Base-by-base conservation (phyloP, 2,113 vertebrate species). In the Limnothrissa miodon region DNA sequence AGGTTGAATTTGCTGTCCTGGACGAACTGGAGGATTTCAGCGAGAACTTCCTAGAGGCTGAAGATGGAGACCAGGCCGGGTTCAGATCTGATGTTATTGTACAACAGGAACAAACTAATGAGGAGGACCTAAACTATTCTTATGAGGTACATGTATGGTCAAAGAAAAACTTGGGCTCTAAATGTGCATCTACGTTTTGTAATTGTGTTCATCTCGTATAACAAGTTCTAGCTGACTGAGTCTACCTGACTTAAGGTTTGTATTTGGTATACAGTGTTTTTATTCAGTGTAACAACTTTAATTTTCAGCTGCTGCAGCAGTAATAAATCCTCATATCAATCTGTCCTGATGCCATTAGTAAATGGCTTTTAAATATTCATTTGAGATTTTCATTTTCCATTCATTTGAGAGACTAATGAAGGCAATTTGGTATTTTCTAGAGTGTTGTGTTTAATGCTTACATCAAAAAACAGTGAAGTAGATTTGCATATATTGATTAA, bases 1-100 rank as follows among this genome's bases (percentile, higher is more conserved):
- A 97, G 95, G 98, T 99, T 90, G 98, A 99, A 89, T 99, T 97
- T 86, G 98, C 98, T 56, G 98, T 99, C 89, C 94, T 99, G 92
- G 98, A 99, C 93, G 98, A 99, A 91, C 93, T 99, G 93, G 97
- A 98, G 90, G 98, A 99, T 90, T 96, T 97, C 93, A 97, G 96
- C 81, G 97, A 99, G 91, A 99, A 97, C 95, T 96, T 99, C 92
- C 93, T 99, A 95, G 96, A 98, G 92, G 93, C 94, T 83, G 97
- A 94, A 29, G 91, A 98, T 86, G 95, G 96, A 89, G 97, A 97
- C 90, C 92, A 93, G 89, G 94, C 93, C 86, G 97, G 96, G 93
- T 98, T 99, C 95, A 94, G 95, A 88, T 97, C 98, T 91, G 96
- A 97, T 89, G 95, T 95, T 88, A 97, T 98, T 89, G 94, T 95